A percentile compares a stretch with the other conserved stretches of the same genome.
These are phyloP conservation scores for Andrena cerasifolii DNA, from an alignment of 1,140 invertebrate species.

Conservation along the genomic window DNA sequence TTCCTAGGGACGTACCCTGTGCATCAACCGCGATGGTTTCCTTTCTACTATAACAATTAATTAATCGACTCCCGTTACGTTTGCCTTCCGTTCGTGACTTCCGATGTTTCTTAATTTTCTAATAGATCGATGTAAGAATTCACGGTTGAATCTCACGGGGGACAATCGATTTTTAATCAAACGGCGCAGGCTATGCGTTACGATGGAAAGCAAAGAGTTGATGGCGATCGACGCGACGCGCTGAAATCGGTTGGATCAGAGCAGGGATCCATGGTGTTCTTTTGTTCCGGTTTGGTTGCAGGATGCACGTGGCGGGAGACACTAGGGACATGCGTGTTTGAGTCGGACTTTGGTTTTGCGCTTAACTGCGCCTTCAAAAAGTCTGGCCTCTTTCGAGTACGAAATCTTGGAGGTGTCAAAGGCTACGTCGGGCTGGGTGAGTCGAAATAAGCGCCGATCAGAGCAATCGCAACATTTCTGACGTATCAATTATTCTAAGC, in stretches of 20 bases:
- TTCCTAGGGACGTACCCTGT: neutral
- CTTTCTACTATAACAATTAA: neutral
- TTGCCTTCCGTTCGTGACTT: neutral
- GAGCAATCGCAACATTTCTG: constrained; percentile 9
- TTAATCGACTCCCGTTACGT: neutral
- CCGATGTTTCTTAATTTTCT: too few species aligned
- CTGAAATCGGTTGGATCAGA: constrained; percentile 22
- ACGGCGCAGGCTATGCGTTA: too few species aligned
- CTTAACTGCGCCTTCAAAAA: constrained; percentile 96
- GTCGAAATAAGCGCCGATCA: constrained; percentile 63
- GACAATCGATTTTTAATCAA: too few species aligned
- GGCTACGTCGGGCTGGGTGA: constrained; percentile 93
- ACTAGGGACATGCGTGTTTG: constrained; percentile 89
- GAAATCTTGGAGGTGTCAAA: constrained; percentile 94
- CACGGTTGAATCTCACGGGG: too few species aligned
- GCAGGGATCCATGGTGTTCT: constrained; percentile 60
- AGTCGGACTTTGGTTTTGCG: constrained; percentile 93
- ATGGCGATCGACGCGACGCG: too few species aligned
- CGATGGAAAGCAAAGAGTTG: neutral
- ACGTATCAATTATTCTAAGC: neutral
- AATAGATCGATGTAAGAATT: too few species aligned
- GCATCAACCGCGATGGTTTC: neutral
- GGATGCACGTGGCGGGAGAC: constrained; percentile 80
- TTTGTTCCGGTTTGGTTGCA: constrained; percentile 79
- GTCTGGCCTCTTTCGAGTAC: constrained; percentile 92